Conservation (phyloP, 1,140 invertebrate genomes). For the Drosophila hydei region DNA sequence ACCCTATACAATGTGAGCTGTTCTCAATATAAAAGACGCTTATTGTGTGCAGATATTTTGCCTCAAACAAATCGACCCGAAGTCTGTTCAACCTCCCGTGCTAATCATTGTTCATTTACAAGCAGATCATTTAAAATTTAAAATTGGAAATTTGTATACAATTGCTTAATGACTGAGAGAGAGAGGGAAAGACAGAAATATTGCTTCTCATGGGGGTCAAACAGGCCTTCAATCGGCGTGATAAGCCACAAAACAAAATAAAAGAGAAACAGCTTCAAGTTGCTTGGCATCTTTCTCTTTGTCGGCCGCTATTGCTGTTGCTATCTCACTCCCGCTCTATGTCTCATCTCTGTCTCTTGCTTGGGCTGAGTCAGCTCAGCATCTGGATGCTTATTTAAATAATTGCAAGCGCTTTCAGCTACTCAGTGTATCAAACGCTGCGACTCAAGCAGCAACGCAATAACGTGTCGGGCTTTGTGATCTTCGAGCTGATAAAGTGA, state of each 20-base stretch:
- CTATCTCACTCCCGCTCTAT: neutral
- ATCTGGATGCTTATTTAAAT: conserved; percentile 64
- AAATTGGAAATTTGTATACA: too few relatives aligned
- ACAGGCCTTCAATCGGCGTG: neutral
- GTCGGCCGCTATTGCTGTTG: neutral
- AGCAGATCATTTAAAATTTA: neutral
- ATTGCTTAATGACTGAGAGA: neutral
- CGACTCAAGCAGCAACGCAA: conserved; percentile 9
- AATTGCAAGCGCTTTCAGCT: conserved; percentile 34
- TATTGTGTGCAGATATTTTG: neutral
- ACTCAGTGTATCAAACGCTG: conserved; percentile 44
- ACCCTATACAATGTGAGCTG: conserved; percentile 1
- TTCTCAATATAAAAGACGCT: neutral
- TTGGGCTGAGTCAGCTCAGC: conserved; percentile 34
- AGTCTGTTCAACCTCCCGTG: neutral
- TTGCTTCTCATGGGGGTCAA: conserved; percentile 10
- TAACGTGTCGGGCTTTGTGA: conserved; percentile 9
- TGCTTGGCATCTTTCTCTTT: conserved; percentile 1
- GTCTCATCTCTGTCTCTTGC: neutral
- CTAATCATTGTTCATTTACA: conserved; percentile 15
- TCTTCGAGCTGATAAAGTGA: conserved; percentile 13
- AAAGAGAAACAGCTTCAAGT: conserved; percentile 11
- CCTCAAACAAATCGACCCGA: neutral
- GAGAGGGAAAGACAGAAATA: neutral
- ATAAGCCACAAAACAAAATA: conserved; percentile 36